These are phyloP conservation scores for Anhinga rufa DNA, from an alignment of 2,113 vertebrate species.

Conservation along the genomic window DNA sequence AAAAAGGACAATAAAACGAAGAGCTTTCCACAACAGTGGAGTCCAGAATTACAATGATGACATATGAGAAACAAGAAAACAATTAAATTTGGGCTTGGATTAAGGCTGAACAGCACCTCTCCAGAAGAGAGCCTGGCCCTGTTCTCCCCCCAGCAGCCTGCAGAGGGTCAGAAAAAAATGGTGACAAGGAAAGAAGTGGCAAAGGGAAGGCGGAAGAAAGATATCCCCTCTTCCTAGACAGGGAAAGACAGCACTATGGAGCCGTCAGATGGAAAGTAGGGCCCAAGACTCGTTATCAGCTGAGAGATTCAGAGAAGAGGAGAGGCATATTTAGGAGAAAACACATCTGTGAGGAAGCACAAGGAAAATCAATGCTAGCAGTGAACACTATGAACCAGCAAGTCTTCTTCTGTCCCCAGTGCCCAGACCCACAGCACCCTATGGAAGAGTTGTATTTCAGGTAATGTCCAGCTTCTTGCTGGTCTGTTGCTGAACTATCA, in stretches of 20 bases:
- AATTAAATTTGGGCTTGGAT: background rate
- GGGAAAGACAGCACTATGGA: background rate
- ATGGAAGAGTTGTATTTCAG: background rate
- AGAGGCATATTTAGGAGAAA: background rate
- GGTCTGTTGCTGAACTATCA: background rate
- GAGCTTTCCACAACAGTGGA: constrained; percentile 52
- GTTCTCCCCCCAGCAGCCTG: background rate
- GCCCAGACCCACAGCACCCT: background rate
- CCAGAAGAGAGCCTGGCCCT: background rate
- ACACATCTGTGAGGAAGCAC: accelerated
- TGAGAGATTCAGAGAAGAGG: background rate
- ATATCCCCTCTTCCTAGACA: background rate
- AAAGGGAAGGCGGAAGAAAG: background rate
- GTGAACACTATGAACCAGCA: accelerated
- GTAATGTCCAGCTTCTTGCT: background rate
- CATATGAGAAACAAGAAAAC: constrained; percentile 11
- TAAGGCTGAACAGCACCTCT: background rate
- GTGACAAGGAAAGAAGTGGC: background rate
- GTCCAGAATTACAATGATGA: constrained; percentile 34
- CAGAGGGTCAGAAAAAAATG: background rate
- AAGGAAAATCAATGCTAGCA: background rate
- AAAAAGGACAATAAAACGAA: constrained; percentile 58
- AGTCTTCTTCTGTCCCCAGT: background rate
- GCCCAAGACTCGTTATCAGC: background rate
- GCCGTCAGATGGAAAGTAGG: background rate